Evolutionary conservation across 2,888 invertebrate genomes (phyloP), one percentile per base, ranked within the genome.

Genomic region (Tetragnatha montana): DNA sequence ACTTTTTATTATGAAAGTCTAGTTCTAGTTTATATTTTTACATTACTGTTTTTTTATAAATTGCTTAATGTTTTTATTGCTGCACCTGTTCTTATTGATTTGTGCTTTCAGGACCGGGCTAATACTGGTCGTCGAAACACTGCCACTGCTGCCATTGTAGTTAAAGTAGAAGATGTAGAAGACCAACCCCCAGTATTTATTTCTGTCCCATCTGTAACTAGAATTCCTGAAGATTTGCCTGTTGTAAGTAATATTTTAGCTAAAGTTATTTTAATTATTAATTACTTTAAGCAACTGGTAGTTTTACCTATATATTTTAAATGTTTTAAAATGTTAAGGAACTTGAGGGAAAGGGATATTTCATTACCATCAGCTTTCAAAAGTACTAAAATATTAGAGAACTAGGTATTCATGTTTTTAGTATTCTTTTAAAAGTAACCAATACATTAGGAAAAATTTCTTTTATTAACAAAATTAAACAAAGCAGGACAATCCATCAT

Each of bases 111-210:
- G 91, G 92, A 92, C 90, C 89, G 92, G n/a, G 92, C 92, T 6
- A 91, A 91, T 78, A 91, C 92, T 78, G 92, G 92, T 35, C 91
- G 92, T 17, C 83, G 92, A 71, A 97, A 98, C 93, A 97, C 97
- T 0, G 98, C 97, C 22, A 97, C 97, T 4, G 97, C 97, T 0
- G 96, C 97, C 83, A 95, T 98, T 92, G 94, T 98, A 91, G 95
- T 98, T 8, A 97, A 97, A 94, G 96, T 97, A 0, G 95, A 96
- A 93, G 98, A 98, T 94, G 96, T 97, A 35, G 98, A 98, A 93
- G 98, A 98, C 93, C 96, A 97, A 93, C 97, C 97, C 0, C 98
- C 98, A 0, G 97, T 97, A 93, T 98, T 98, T 94, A 95, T 98
- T 47, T 95, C 96, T 85, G 97, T 96, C 14, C 96, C 96, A 91